Evolutionary conservation across 2,888 invertebrate species (phyloP), one percentile per base, ranked within the genome.

Genomic region (Rhagophthalmus giganteus): DNA sequence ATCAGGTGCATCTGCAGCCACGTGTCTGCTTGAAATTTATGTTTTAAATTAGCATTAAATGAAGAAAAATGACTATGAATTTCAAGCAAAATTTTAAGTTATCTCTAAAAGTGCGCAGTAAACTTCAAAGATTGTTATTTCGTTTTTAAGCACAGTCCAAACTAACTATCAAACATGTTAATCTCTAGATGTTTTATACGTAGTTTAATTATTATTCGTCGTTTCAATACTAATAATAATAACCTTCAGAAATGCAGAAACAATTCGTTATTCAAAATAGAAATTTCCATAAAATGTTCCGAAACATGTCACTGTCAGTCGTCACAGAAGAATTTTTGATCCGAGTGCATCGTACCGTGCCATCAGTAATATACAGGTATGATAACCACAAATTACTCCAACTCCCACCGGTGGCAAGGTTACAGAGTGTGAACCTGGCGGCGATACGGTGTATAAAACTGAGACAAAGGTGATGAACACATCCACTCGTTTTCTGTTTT

Each of bases 391-490:
- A 46, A 51, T 40, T 49, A 45, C 35, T 37, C 25, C 14, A 30
- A 41, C 54, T 54, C 54, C 54, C 54, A 54, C 54, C 49, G 45
- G 28, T 33, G 32, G 45, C 58, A 58, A 58, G 58, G 56, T 58
- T 58, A 54, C 46, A 50, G 49, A 46, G 46, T 53, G 45, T 48
- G 42, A 52, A 48, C 42, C 46, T 58, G 38, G 38, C 46, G 51
- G 56, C 46, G 58, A 52, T 48, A 51, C 54, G 52, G 24, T 52
- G 52, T 58, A 58, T 58, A 58, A 54, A 58, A 54, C 52, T 47
- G 45, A 50, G 40, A 57, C 52, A 54, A 55, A 54, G 49, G 44
- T 54, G 48, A 57, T 50, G 58, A 45, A 45, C 47, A 46, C 41
- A 47, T 51, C 47, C 58, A 58, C 54, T 56, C 55, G 51, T 56